Conservation (phyloP, 1,140 invertebrate genomes). For the Papilio dardanus region DNA sequence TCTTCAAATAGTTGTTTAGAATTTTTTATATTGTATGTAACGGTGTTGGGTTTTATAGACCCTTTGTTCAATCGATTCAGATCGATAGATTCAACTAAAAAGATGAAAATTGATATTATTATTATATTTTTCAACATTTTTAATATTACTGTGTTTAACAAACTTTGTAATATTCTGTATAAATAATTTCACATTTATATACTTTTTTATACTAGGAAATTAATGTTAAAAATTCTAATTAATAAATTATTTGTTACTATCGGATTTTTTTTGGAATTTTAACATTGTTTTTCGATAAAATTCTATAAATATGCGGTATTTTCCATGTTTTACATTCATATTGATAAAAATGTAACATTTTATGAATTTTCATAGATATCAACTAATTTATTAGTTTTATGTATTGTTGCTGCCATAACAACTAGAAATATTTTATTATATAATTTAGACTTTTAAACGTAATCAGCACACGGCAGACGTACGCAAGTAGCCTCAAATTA, state of each 20-base stretch:
- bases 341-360: neutral
- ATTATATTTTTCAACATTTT: neutral
- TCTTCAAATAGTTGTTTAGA: neutral
- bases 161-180: neutral
- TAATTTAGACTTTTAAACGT: neutral
- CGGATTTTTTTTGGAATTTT: neutral
- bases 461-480: neutral
- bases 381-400: neutral
- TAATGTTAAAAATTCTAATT: neutral
- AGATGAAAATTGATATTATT: neutral
- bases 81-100: neutral
- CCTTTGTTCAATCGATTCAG: neutral
- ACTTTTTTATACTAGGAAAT: neutral
- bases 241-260: neutral
- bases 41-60: neutral
- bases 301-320: neutral
- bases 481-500: no score
- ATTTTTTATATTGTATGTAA: neutral
- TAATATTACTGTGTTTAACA: neutral
- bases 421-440: neutral
- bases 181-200: neutral
- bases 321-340: neutral
- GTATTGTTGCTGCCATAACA: neutral
- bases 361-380: neutral
- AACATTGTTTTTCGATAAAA: neutral